Evolutionary conservation across 2,888 invertebrate species (phyloP).

Genomic region (Dugesia japonica): DNA sequence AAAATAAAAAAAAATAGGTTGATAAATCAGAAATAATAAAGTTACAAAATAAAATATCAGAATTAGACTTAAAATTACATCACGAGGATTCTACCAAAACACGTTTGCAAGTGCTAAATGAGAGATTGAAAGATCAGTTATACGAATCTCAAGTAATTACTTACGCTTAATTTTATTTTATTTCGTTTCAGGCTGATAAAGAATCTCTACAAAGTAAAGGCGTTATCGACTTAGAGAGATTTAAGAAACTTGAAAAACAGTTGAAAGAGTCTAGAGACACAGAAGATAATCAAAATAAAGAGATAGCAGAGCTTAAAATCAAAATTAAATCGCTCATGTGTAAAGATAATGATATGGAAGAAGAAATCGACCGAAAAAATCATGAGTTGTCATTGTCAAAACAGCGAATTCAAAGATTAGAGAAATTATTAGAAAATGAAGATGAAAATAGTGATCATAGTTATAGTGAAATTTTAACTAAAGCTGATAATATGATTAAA

Average conservation of each 20-base stretch:
- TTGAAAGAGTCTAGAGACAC: slow-evolving; percentile 8
- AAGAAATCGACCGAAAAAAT: neutral
- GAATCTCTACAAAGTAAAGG: neutral
- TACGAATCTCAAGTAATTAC: neutral
- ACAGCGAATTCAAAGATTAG: neutral
- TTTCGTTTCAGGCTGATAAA: neutral
- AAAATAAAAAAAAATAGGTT: no score
- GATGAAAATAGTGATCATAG: slow-evolving; percentile 7
- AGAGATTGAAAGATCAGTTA: neutral
- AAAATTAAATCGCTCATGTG: neutral
- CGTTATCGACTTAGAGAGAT: neutral
- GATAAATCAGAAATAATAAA: neutral
- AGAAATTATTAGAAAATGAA: neutral
- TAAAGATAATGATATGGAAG: neutral
- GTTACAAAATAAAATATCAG: neutral
- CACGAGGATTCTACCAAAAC: neutral
- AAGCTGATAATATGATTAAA: neutral
- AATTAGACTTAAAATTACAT: neutral
- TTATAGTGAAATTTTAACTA: neutral
- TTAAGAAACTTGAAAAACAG: neutral
- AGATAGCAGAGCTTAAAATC: neutral
- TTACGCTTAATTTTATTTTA: neutral
- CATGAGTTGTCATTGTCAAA: neutral
- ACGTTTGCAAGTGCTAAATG: neutral
- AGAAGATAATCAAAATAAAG: neutral